phyloP scores from a whole-genome alignment of 2,888 invertebrate genomes.

The Sinopyrophorus schimmeli region DNA sequence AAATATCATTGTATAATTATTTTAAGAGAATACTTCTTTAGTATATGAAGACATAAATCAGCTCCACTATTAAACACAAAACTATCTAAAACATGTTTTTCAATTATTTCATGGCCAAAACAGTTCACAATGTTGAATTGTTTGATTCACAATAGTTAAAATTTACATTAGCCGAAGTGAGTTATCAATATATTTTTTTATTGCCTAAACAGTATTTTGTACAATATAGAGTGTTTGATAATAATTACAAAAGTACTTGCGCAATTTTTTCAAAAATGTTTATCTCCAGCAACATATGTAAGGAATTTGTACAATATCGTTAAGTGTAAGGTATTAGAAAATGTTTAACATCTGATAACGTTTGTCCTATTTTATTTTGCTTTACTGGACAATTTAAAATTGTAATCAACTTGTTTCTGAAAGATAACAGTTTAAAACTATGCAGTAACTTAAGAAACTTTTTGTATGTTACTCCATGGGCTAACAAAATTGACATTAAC shows the following conservation, averaged over 20 bases:
- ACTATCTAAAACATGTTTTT: conserved; percentile 28
- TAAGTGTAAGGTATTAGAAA: conserved; percentile 47
- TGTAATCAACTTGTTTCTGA: conserved; percentile 1
- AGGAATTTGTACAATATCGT: conserved; percentile 43
- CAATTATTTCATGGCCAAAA: conserved; percentile 14
- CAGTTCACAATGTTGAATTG: conserved; percentile 36
- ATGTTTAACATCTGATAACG: conserved; percentile 43
- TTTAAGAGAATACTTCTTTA: conserved; percentile 39
- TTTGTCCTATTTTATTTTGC: conserved; percentile 36
- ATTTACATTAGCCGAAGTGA: conserved; percentile 31
- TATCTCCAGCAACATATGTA: conserved; percentile 45
- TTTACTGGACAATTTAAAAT: conserved; percentile 35
- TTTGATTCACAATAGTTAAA: conserved; percentile 37
- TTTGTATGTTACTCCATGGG: conserved; percentile 39
- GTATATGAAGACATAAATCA: conserved; percentile 35
- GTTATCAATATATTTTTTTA: conserved; percentile 37
- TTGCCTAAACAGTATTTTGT: conserved; percentile 28
- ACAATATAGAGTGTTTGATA: background rate
- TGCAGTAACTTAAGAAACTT: conserved; percentile 50
- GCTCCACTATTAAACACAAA: conserved; percentile 37
- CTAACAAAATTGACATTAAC: conserved; percentile 41
- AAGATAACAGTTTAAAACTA: too few relatives aligned
- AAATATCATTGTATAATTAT: too few relatives aligned
- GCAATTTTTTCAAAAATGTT: conserved; percentile 44
- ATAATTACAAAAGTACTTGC: conserved; percentile 35